Evolutionary conservation across 1,140 invertebrate genomes (phyloP).

Genomic region (Drosophila aff.): DNA sequence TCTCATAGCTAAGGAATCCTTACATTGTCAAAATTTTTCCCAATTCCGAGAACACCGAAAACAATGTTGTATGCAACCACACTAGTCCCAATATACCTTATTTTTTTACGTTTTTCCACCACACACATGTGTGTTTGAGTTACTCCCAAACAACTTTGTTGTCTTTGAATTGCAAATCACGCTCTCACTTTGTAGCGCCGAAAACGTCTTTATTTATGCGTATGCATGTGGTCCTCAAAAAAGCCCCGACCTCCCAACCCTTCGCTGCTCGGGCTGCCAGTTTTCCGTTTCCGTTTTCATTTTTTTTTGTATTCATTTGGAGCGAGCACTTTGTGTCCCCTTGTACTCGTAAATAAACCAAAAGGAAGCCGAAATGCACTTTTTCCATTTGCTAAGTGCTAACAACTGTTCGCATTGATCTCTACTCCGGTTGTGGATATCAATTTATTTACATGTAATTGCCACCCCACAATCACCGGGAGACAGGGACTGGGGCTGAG

Average conservation of each 20-base stretch:
- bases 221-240: conserved; percentile 57
- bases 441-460: conserved; percentile 69
- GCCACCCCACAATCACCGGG: conserved; percentile 20
- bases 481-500: background rate
- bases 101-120: background rate
- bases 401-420: conserved; percentile 72
- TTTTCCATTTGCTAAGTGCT: conserved; percentile 68
- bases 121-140: conserved; percentile 23
- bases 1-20: too few relatives aligned
- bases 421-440: conserved; percentile 44
- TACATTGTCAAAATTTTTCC: too few relatives aligned
- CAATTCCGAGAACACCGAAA: background rate
- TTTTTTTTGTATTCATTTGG: conserved; percentile 34
- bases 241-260: background rate
- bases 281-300: background rate
- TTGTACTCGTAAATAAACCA: conserved; percentile 78
- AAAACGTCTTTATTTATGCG: conserved; percentile 80
- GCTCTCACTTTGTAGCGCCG: conserved; percentile 63
- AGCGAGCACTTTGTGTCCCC: conserved; percentile 61
- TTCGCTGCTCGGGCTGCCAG: background rate
- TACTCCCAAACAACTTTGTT: conserved; percentile 64
- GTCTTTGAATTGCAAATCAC: conserved; percentile 80
- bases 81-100: conserved; percentile 25
- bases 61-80: background rate
- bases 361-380: conserved; percentile 72